A percentile compares a stretch with the other conserved stretches of the same genome.
Conservation (phyloP, 1,140 invertebrate species). For the Drosophila ohnishii region DNA sequence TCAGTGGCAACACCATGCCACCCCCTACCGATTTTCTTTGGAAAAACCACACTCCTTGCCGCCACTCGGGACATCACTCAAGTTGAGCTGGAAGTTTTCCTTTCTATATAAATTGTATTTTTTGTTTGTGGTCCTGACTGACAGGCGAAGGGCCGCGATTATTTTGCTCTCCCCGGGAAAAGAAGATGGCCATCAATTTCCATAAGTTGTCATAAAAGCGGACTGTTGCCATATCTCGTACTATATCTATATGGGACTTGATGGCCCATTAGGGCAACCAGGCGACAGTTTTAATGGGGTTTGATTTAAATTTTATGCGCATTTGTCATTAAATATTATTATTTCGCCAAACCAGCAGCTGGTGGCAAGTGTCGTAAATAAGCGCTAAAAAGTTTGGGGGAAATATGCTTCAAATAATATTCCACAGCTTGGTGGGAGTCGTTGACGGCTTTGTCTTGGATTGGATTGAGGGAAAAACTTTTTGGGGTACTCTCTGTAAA, state of each 20-base stretch:
- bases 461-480: not conserved
- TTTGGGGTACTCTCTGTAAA: not conserved
- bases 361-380: conserved; percentile 41
- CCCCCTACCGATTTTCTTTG: conserved; percentile 4
- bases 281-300: conserved; percentile 66
- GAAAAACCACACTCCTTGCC: not conserved
- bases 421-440: not conserved
- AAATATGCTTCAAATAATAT: conserved; percentile 1
- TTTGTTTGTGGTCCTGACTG: conserved; percentile 13
- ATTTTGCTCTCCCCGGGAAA: conserved; percentile 37
- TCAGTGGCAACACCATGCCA: conserved; percentile 44
- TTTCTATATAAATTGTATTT: conserved; percentile 24
- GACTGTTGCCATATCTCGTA: conserved; percentile 62
- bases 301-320: conserved; percentile 76
- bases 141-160: conserved; percentile 45
- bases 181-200: conserved; percentile 71
- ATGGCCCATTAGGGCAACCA: conserved; percentile 59
- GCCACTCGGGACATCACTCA: conserved; percentile 59
- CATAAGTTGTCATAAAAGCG: conserved; percentile 76
- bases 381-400: conserved; percentile 21
- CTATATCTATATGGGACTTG: conserved; percentile 43
- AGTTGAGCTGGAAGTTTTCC: conserved; percentile 61
- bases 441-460: not conserved
- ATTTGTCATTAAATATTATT: conserved; percentile 75
- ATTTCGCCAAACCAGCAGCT: conserved; percentile 54